A percentile compares a stretch with the other conserved stretches of the same genome.
Evolutionary conservation across 2,113 vertebrate species (phyloP).

Genomic region (Sylvilagus bachmani): DNA sequence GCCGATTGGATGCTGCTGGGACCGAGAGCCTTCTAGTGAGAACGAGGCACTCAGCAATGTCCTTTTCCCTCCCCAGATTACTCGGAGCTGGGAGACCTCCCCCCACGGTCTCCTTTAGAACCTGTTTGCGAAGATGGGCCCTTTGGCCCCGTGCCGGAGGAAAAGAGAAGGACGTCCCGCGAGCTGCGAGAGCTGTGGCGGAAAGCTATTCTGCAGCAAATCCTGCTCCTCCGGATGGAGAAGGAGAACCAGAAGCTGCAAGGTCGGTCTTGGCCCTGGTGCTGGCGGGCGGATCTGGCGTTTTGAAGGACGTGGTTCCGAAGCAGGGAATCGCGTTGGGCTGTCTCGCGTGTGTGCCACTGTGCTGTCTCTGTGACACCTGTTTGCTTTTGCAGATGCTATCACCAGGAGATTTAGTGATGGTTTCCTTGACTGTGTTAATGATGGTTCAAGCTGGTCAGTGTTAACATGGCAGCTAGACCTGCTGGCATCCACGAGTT

Average conservation of each 20-base stretch:
- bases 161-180: conserved; percentile 88
- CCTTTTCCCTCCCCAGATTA: conserved; percentile 89
- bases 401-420: neutral
- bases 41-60: neutral
- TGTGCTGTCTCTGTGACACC: too few species aligned
- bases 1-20: neutral
- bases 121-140: conserved; percentile 88
- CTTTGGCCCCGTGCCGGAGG: conserved; percentile 90
- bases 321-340: neutral
- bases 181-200: conserved; percentile 97
- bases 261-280: conserved; percentile 87
- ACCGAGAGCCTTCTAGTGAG: neutral
- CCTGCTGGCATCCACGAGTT: neutral
- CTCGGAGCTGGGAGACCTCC: conserved; percentile 91
- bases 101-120: conserved; percentile 85
- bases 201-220: conserved; percentile 98
- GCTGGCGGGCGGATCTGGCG: neutral
- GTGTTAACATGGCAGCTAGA: neutral
- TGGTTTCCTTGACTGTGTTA: neutral
- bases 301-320: neutral
- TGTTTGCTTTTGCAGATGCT: neutral
- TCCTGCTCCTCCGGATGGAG: conserved; percentile 98
- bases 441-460: neutral
- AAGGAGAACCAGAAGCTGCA: conserved; percentile 97
- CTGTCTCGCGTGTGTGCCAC: too few species aligned